Evolutionary conservation across 2,113 vertebrate species (phyloP), one percentile per base, ranked within the genome.

Genomic region (Anguilla rostrata): DNA sequence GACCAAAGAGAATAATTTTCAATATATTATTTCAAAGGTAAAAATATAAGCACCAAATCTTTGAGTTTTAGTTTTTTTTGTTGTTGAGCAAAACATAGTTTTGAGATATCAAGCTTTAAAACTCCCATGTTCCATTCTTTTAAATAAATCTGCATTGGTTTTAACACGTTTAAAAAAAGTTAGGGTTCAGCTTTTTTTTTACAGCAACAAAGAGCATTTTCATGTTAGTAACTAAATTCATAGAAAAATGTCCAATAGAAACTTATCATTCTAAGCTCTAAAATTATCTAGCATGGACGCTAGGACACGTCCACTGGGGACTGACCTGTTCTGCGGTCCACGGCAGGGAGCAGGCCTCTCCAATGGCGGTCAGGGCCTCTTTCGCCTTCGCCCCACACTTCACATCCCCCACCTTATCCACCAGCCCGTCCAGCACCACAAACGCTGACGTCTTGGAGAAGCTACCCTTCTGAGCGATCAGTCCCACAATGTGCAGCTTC

Each of bases 251-350:
- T 14, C 6, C 20, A 60, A 63, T 43, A 80, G 2, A 20, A 26
- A 16, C 80, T 9, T n/a, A 60, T 43, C 7, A 53, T 63, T 46
- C 39, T 71, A 66, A 39, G 18, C 34, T 63, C 39, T 8, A 46
- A 46, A 46, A 1, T 46, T 46, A 46, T 46, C 43, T 8, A 81
- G 29, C 15, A 1, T 43, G 39, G 16, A 81, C 39, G 16, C 39
- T 3, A 7, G 12, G 41, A 43, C 20, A 39, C 8, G 41, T n/a
- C 14, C 34, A 15, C 29, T 41, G 56, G 78, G 71, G 16, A 89
- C 95, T 84, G 9, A 99, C 98, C 96, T 99, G 98, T 83, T 99
- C 98, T 83, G 98, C 98, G 22, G 98, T 98, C 98, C 98, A 99
- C 0, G 98, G 98, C 43, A 99, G 93, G 16, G 96, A 94, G 89